Evolutionary conservation across 2,797 vertebrate genomes (phyloP), one percentile per base, ranked within the genome.

Genomic region (Dermochelys coriacea): DNA sequence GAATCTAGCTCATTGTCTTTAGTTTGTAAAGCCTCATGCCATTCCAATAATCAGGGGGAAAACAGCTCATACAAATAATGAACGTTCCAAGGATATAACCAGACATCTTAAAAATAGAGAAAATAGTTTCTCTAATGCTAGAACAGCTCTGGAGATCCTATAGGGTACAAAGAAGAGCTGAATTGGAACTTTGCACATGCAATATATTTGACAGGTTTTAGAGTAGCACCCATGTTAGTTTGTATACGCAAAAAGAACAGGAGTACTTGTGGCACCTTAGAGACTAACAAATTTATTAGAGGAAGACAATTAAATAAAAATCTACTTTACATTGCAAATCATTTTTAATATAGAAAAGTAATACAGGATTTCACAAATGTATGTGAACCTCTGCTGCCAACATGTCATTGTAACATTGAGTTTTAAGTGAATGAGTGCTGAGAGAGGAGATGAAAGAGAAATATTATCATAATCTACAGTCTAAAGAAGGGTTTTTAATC

Each of bases 151-250:
- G 57, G 50, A 84, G 80, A 93, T 95, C 94, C 50, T 82, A 91
- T 82, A 86, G 19, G 1, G 34, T 91, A 88, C 88, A 89, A 92
- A 93, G 50, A 94, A 83, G 37, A 92, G 10, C 89, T 92, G 87
- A 96, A 93, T 50, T 92, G 78, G 4, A 91, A 94, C 95, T 95
- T 92, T 96, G 82, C 82, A 85, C 78, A 80, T 84, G 78, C 78
- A 77, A 31, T 85, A 27, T 93, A 57, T 75, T 91, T 85, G 77
- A 92, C 41, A 41, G 41, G 41, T 41, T 41, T 41, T 41, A 41
- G 41, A 41, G 5, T 41, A 41, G 41, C 41, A 41, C 41, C 41
- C 41, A 41, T 41, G 41, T 41, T 41, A 41, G 41, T 41, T 41
- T 41, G 41, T 41, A 5, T 41, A 41, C 41, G 41, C 5, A 41